A percentile compares a stretch with the other conserved stretches of the same genome.
These are phyloP conservation scores for Diloba caeruleocephala DNA, from an alignment of 2,888 invertebrate species.

Conservation along the genomic window DNA sequence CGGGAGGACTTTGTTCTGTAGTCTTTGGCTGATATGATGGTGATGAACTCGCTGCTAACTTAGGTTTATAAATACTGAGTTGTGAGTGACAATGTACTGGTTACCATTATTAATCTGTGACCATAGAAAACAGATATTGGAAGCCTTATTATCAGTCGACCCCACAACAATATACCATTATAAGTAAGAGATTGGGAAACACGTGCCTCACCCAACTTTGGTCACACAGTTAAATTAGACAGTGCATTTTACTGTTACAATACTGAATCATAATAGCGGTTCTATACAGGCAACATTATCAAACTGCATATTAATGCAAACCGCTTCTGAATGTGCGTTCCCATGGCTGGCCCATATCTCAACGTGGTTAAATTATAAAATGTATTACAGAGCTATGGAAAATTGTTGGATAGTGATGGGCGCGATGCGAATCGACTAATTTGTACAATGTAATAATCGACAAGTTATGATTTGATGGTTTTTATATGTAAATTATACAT, in stretches of 20 bases:
- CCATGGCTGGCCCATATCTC: slow-evolving; percentile 44
- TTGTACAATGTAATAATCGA: slow-evolving; percentile 6
- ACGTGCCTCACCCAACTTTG: slow-evolving; percentile 12
- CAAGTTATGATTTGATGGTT: slow-evolving; percentile 6
- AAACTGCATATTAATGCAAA: slow-evolving; percentile 56
- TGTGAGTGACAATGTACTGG: no score
- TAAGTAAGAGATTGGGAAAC: slow-evolving; percentile 3
- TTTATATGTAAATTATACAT: slow-evolving; percentile 14
- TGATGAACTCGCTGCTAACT: no score
- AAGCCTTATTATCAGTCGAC: background rate
- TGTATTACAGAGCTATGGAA: slow-evolving; percentile 48
- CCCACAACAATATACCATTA: background rate
- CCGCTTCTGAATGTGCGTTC: slow-evolving; percentile 56
- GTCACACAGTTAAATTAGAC: slow-evolving; percentile 7
- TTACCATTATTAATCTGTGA: no score
- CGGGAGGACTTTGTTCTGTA: no score
- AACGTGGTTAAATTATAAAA: slow-evolving; percentile 51
- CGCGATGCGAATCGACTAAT: slow-evolving; percentile 23
- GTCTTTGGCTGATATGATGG: no score
- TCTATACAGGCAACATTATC: slow-evolving; percentile 28
- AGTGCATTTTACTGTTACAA: slow-evolving; percentile 19
- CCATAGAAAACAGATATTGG: no score
- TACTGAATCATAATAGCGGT: slow-evolving; percentile 32
- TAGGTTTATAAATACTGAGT: background rate
- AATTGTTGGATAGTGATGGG: slow-evolving; percentile 45